Conservation (phyloP, 2,113 vertebrate genomes). For the Anarhynchus alexandrinus region DNA sequence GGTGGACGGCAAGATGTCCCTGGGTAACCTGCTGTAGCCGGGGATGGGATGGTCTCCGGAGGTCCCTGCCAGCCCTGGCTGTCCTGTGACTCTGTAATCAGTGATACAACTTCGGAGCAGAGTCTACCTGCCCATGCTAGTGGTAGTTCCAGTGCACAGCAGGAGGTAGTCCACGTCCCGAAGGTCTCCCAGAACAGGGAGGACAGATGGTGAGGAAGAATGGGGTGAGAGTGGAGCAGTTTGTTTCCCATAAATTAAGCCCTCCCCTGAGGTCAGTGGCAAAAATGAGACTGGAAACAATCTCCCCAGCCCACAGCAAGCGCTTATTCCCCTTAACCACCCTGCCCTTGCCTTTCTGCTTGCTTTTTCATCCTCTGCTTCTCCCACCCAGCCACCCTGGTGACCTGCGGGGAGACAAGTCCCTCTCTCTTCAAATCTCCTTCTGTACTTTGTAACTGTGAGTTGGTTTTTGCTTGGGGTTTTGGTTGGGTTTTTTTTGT, state of each 20-base stretch:
- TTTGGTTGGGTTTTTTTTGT: neutral
- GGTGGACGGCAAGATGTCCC: neutral
- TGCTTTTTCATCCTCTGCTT: neutral
- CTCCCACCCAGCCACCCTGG: fast-evolving
- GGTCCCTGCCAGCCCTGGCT: neutral
- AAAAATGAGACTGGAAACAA: neutral
- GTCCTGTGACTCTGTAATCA: neutral
- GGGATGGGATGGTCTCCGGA: neutral
- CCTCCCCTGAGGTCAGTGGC: neutral
- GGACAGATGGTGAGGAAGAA: neutral
- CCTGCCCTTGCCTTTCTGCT: neutral
- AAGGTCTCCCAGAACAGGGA: neutral
- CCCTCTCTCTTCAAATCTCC: neutral
- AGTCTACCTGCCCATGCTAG: neutral
- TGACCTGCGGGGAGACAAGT: neutral
- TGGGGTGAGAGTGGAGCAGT: neutral
- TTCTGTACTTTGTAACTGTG: neutral
- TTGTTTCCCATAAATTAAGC: neutral
- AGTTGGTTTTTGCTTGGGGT: neutral
- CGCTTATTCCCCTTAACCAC: neutral
- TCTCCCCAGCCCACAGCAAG: neutral
- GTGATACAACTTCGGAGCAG: neutral
- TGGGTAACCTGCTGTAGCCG: neutral
- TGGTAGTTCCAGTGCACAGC: neutral
- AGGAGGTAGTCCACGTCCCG: neutral